Base-by-base conservation (phyloP, 2,113 vertebrate species). In the Atherinomorus stipes region DNA sequence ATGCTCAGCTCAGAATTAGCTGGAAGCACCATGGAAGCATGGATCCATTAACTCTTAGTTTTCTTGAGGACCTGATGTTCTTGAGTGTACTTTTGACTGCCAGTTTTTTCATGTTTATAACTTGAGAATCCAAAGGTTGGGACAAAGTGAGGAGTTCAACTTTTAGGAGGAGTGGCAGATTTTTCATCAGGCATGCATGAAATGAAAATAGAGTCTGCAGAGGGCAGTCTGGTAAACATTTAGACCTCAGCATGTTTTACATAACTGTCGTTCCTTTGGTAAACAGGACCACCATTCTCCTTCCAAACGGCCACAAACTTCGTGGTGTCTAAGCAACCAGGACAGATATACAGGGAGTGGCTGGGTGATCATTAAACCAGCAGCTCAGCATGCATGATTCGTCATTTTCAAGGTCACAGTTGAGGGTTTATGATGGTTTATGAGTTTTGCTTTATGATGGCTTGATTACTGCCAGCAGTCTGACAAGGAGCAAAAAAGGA, bases 241-340 rank as follows among this genome's bases (percentile, higher is more conserved):
- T 37, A 65, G 57, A 60, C n/a, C 2, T 4, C 1, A 26, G 73
- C 64, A 74, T 74, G 66, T 61, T 84, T 75, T 59, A 67, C 70
- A 84, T 79, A 38, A 63, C 81, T 11, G 42, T 16, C 68, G 61
- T 64, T 86, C 82, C 84, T 87, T 71, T 0, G 5, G 45, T 64
- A 19, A 74, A 80, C 76, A 71, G 62, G 12, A 47, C 23, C 70
- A 25, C n/a, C 9, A 26, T 38, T 80, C 74, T 69, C 71, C 59
- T 57, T 61, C 52, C 11, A 34, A 15, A 58, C 23, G 3, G 42
- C 53, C 31, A 54, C 67, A 75, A 85, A 81, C 78, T 15, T 37
- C 9, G 1, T 3, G 1, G 80, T 86, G 53, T 66, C 88, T 73
- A 52, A 54, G 85, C 62, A 87, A 90, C 89, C 61, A 1, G 54